phyloP scores from a whole-genome alignment of 2,888 invertebrate genomes.

The Drosophila phalerata region DNA sequence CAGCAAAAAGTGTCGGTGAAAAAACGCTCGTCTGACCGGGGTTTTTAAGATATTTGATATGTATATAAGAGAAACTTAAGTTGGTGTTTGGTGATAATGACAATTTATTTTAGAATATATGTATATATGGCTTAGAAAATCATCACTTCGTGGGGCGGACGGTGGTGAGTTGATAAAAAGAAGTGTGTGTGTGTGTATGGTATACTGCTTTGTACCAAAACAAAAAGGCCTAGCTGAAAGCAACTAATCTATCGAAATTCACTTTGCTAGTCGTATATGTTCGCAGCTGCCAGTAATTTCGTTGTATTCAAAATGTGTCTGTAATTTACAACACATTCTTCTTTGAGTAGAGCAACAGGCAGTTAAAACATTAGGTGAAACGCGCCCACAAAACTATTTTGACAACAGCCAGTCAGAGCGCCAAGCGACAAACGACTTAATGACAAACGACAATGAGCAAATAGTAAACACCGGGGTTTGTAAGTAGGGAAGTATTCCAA shows the following conservation, averaged over 20 bases:
- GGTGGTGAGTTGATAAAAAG: no score
- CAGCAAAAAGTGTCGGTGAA: no score
- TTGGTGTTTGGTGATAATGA: no score
- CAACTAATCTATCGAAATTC: slow-evolving; percentile 41
- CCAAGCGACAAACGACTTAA: slow-evolving; percentile 18
- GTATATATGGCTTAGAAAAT: no score
- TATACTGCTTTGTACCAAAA: no score
- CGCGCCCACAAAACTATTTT: slow-evolving; percentile 61
- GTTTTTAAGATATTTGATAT: no score
- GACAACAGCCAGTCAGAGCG: slow-evolving; percentile 27
- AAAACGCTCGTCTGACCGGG: no score
- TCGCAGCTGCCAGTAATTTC: slow-evolving; percentile 39
- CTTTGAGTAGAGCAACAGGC: slow-evolving; percentile 38
- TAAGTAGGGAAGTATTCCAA: slow-evolving; percentile 26
- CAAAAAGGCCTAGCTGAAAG: slow-evolving; percentile 21
- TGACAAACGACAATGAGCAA: slow-evolving; percentile 12
- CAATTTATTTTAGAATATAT: no score
- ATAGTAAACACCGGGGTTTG: slow-evolving; percentile 22
- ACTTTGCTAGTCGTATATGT: slow-evolving; percentile 20
- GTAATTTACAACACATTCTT: slow-evolving; percentile 51
- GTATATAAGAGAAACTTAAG: no score
- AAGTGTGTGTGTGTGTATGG: no score
- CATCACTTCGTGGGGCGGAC: no score
- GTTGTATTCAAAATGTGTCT: slow-evolving; percentile 29
- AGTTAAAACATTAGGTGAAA: slow-evolving; percentile 69